phyloP scores from a whole-genome alignment of 2,113 vertebrate species.

The Podarcis cretensis region DNA sequence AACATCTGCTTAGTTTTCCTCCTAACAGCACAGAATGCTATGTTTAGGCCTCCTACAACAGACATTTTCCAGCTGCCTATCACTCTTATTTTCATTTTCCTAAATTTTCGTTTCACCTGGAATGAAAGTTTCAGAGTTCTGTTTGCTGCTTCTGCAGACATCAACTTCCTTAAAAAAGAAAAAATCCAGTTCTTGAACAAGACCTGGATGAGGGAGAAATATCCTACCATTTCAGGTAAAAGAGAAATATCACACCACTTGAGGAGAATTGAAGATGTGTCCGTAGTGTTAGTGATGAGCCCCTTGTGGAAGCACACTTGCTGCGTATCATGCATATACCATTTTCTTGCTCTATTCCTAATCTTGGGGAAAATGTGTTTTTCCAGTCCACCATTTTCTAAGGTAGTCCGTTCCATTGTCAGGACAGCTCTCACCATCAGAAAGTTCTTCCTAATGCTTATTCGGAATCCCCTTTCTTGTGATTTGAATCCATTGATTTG shows the following conservation, averaged over 20 bases:
- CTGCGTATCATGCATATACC: background rate
- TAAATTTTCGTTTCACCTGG: background rate
- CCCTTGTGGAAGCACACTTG: background rate
- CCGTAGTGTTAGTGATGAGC: background rate
- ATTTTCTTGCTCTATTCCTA: background rate
- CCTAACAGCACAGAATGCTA: background rate
- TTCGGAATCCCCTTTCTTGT: no score
- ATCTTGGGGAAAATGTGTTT: no score
- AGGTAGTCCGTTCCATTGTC: no score
- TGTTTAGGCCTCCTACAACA: background rate
- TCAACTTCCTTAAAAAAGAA: background rate
- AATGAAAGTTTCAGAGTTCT: background rate
- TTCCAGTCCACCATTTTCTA: background rate
- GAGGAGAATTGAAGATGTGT: background rate
- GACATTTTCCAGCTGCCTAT: no score
- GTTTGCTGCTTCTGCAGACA: background rate
- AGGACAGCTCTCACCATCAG: background rate
- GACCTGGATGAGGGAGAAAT: background rate
- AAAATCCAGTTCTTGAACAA: background rate
- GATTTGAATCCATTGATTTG: constrained; percentile 17
- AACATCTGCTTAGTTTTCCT: background rate
- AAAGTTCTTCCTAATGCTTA: no score
- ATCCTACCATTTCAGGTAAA: background rate
- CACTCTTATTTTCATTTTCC: background rate
- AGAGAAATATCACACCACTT: no score